Percentiles rank a stretch among this genome's conserved stretches.
Evolutionary conservation across 2,113 vertebrate genomes (phyloP).

Genomic region (Passer montanus): DNA sequence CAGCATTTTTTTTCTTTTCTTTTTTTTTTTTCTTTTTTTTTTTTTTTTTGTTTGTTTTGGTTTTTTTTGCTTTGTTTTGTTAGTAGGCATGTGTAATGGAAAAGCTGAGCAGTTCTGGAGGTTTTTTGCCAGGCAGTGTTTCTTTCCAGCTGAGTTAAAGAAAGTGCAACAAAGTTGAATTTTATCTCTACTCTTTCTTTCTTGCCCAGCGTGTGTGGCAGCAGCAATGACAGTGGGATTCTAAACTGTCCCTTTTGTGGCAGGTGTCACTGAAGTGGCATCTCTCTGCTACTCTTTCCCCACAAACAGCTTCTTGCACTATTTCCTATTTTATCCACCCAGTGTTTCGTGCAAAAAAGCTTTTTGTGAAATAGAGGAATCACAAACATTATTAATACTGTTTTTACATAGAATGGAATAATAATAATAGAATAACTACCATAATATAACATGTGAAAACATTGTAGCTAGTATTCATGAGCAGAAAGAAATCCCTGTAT

Average conservation of each 20-base stretch:
- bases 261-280: neutral
- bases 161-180: neutral
- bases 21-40: no score
- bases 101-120: neutral
- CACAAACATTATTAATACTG: neutral
- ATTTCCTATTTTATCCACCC: neutral
- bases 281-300: neutral
- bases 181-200: accelerated
- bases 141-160: neutral
- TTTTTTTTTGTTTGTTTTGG: no score
- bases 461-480: neutral
- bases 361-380: neutral
- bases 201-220: neutral
- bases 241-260: neutral
- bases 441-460: neutral
- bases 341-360: neutral
- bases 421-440: no score
- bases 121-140: neutral
- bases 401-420: neutral
- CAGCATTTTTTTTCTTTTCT: neutral
- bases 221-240: neutral
- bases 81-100: neutral
- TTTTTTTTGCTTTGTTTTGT: no score
- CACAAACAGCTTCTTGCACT: neutral
- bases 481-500: neutral